Base-by-base conservation (phyloP, 1,140 invertebrate species). In the Platyscapa corneri region DNA sequence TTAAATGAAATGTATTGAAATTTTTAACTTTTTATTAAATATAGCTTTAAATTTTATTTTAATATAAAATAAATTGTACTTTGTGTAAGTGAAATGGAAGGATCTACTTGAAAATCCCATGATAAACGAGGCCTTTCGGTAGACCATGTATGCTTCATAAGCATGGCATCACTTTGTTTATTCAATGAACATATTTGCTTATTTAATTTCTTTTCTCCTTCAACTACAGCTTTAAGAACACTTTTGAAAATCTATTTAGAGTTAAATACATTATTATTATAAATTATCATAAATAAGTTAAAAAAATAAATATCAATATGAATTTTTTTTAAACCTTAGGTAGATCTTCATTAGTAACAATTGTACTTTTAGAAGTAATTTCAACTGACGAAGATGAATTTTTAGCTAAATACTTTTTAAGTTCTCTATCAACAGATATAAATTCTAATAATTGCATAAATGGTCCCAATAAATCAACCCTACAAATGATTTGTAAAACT, bases 51-150 rank as follows among this genome's bases (percentile, higher is more conserved):
- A 60, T 60, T 60, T 60, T 23, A 27, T 60, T 12, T 60, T 53
- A 88, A 87, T 34, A 88, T 60, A 83, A 64, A 60, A 60, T 82
- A 74, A 70, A 37, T 78, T 86, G 82, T 89, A 92, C 92, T 92
- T 90, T 92, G 90, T 39, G 86, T 90, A 72, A 87, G 88, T 78
- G 83, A 74, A 10, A 89, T 60, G 65, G 88, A 75, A 27, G 83
- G 1, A 75, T 93, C 92, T 14, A 87, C 78, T 82, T 92, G 91
- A 92, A 95, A 95, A 89, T 95, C 94, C 93, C 94, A 94, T 18
- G 94, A 94, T 90, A 95, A 93, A 77, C 90, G 91, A 53, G 94
- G 94, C 76, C 94, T 90, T 81, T 94, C 91, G 27, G 90, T 87
- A 12, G 93, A 91, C 94, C 94, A 94, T 89, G 88, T 94, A 88